These are phyloP conservation scores for Morus bassanus DNA, from an alignment of 2,797 vertebrate species.

Conservation along the genomic window DNA sequence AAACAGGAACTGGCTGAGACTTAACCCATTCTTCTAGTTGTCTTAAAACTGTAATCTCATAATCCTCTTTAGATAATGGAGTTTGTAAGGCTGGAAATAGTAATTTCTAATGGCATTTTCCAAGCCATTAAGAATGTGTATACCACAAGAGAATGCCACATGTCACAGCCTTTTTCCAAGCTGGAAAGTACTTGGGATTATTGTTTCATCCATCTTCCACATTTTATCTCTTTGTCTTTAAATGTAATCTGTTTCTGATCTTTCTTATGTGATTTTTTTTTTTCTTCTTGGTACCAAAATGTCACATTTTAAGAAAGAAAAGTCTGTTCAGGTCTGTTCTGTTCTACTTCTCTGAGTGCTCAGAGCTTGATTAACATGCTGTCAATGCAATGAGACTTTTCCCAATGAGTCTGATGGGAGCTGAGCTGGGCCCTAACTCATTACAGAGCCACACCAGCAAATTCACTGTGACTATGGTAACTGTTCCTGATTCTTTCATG, in stretches of 20 bases:
- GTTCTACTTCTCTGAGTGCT: neutral
- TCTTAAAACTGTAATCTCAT: constrained; percentile 57
- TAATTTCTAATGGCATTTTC: constrained; percentile 45
- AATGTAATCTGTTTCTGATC: constrained; percentile 21
- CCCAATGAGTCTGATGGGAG: neutral
- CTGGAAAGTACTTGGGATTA: neutral
- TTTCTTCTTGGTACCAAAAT: neutral
- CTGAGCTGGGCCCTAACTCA: neutral
- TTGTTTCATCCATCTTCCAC: neutral
- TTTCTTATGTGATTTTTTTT: neutral
- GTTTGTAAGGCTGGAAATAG: constrained; percentile 14
- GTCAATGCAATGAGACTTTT: neutral
- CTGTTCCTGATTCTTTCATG: neutral
- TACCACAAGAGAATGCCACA: constrained; percentile 6
- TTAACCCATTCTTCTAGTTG: constrained; percentile 53
- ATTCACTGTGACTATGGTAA: neutral
- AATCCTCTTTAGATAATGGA: constrained; percentile 58
- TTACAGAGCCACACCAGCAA: neutral
- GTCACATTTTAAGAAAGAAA: neutral
- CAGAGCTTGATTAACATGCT: neutral
- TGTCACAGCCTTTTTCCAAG: neutral
- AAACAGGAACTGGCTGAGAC: constrained; percentile 10
- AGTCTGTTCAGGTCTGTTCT: neutral
- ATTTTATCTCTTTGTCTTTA: constrained; percentile 1
- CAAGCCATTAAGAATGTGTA: constrained; percentile 8